Base-by-base conservation (phyloP, 2,888 invertebrate genomes). In the Blastobasis adustella region DNA sequence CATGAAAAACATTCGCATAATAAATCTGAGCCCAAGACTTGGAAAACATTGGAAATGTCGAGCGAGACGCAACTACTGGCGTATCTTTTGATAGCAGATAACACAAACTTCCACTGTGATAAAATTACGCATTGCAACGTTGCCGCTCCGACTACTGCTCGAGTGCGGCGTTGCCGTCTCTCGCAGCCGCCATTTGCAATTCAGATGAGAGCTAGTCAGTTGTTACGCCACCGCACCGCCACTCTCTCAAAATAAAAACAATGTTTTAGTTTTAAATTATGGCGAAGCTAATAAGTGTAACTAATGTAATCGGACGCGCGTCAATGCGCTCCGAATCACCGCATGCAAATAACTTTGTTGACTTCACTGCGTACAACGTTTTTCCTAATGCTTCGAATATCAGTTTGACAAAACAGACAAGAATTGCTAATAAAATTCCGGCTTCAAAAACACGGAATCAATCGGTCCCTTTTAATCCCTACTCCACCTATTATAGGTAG, bases 211-310 rank as follows among this genome's bases (percentile, higher is more conserved):
- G 61, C 67, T 61, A 70, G 68, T 67, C 66, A 63, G 72, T 72
- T 63, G 66, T 64, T 65, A 69, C 70, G 80, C 78, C 79, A 47
- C 47, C 23, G 47, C 50, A 77, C 73, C 23, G 78, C 79, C 75
- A 74, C 73, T 72, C 67, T 73, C 76, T 77, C 81, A 76, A 82
- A 82, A 82, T 81, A 82, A 83, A 82, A 83, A 82, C 82, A 81
- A 73, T 76, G 72, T 65, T 73, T 67, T 68, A 66, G 60, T 73
- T 69, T 68, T 68, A 72, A 71, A 71, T 73, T 65, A 69, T 61
- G 64, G 65, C 60, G 66, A 51, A 61, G 61, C 62, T 57, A 60
- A 63, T 65, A 62, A 61, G 66, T 69, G 67, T 67, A 63, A 62
- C 63, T 68, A 67, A 67, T 63, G 63, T 59, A 62, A 67, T 68